A percentile compares a stretch with the other conserved stretches of the same genome.
phyloP scores from a whole-genome alignment of 2,113 vertebrate species.

The Etia nguti region DNA sequence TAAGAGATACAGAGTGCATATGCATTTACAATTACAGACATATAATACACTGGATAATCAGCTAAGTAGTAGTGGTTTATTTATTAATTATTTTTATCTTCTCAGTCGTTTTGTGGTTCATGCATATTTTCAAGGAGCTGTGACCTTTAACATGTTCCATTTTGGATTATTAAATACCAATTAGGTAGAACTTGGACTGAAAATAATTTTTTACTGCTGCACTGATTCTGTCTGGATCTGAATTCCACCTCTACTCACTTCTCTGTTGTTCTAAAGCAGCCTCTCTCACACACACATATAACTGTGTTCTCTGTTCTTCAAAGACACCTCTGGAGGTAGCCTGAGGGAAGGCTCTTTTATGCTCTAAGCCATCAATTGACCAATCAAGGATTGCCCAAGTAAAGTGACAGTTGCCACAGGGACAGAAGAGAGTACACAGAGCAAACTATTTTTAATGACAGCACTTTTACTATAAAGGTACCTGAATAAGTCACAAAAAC shows the following conservation, averaged over 20 bases:
- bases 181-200: background rate
- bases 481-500: background rate
- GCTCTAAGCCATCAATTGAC: constrained; percentile 2
- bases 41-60: background rate
- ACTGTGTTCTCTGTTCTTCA: background rate
- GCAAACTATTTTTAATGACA: background rate
- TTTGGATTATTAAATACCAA: background rate
- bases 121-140: background rate
- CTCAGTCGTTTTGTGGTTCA: background rate
- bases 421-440: background rate
- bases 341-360: background rate
- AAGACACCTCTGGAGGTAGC: constrained; percentile 5
- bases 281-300: background rate
- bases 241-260: background rate
- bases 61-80: background rate
- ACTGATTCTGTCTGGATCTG: background rate
- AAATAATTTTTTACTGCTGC: background rate
- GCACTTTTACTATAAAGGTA: background rate
- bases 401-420: background rate
- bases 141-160: background rate
- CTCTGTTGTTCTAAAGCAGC: background rate
- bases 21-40: background rate
- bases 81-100: background rate
- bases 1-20: background rate
- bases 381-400: constrained; percentile 12